A percentile compares a stretch with the other conserved stretches of the same genome.
Evolutionary conservation across 2,888 invertebrate species (phyloP).

Genomic region (Pollenia angustigena): DNA sequence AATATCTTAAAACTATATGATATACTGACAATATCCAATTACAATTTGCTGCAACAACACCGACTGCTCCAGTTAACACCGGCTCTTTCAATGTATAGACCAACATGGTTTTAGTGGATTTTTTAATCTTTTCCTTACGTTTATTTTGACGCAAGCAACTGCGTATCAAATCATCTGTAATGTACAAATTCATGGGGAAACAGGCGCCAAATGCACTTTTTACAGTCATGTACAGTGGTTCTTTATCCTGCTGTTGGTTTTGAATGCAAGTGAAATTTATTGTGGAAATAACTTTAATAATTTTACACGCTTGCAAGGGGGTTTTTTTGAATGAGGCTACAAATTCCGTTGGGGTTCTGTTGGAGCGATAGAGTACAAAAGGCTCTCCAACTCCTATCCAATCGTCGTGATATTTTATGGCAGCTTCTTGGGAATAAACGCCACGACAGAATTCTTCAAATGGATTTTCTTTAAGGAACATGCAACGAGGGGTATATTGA

Average conservation of each 20-base stretch:
- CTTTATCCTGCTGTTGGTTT: background rate
- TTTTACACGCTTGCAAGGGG: constrained; percentile 38
- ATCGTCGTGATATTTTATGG: constrained; percentile 63
- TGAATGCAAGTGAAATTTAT: constrained; percentile 14
- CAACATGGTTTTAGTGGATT: constrained; percentile 28
- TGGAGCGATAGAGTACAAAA: constrained; percentile 46
- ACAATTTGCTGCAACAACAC: background rate
- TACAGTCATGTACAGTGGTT: background rate
- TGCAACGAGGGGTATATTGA: constrained; percentile 5
- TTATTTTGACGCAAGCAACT: constrained; percentile 58
- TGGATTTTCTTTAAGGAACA: constrained; percentile 8
- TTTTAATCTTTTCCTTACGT: constrained; percentile 20
- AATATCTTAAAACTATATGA: constrained; percentile 37
- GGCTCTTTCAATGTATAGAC: constrained; percentile 52
- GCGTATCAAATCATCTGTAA: constrained; percentile 59
- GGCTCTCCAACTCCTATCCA: constrained; percentile 55
- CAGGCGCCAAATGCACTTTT: constrained; percentile 26
- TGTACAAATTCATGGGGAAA: constrained; percentile 41
- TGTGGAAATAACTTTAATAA: constrained; percentile 13
- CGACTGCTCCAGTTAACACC: background rate
- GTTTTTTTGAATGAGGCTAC: constrained; percentile 42
- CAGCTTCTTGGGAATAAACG: constrained; percentile 54
- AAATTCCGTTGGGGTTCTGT: constrained; percentile 6
- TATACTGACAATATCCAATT: constrained; percentile 22
- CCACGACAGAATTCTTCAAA: constrained; percentile 55